Evolutionary conservation across 1,140 invertebrate genomes (phyloP), one percentile per base, ranked within the genome.

Genomic region (Colletes gigas): DNA sequence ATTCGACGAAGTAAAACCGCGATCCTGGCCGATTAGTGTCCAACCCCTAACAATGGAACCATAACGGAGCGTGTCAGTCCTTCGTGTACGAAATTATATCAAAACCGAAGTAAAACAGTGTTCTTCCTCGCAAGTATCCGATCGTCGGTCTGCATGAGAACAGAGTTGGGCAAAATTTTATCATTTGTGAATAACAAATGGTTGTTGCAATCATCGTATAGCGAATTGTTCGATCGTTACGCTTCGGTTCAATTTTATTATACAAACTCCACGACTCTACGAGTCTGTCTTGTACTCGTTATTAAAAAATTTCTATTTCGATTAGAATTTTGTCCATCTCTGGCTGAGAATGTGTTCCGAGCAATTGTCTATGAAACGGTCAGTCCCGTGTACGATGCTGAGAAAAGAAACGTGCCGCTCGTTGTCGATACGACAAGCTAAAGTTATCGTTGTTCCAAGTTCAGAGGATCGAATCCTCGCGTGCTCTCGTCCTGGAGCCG

Each of bases 381-480:
- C 71, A 80, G 41, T 72, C 59, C 54, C 67, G 59, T 73, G 77
- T 81, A 83, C 21, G 76, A 77, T 73, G 73, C 4, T 55, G 50
- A 47, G 39, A 39, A 68, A 14, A 14, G 55, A n/a, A 63, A 62
- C 21, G 77, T 83, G 81, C 47, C 81, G 79, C 44, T 81, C 44
- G 78, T 73, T 69, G 81, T 70, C 71, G 63, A 52, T 70, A 73
- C 70, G 55, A 72, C 15, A 50, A 74, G 68, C 69, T 69, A 39
- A 55, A 55, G 54, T 55, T 55, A 14, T 70, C 50, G 57, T 72
- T 41, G 83, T 82, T 82, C 70, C 83, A 82, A 82, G 63, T 86
- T 85, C 80, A 77, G 75, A 79, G 84, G 78, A 84, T 63, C 57
- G 60, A 8, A 50, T 8, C n/a, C 50, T 78, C 63, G 55, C 21